Conservation (phyloP, 2,797 vertebrate genomes). For the Poecile montanus region DNA sequence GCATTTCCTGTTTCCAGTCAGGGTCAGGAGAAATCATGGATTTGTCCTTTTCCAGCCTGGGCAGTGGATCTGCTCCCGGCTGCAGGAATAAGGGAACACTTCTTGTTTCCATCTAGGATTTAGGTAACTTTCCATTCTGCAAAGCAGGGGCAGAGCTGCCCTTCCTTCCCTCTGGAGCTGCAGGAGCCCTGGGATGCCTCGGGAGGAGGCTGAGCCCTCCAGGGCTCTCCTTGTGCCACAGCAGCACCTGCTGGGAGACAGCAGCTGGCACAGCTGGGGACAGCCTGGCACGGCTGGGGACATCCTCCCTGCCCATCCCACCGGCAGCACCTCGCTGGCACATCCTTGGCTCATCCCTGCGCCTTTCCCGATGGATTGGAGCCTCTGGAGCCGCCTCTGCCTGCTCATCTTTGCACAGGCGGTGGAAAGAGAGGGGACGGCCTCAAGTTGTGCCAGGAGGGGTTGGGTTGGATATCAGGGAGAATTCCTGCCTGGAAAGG, state of each 20-base stretch:
- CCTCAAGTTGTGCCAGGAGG: fast-evolving
- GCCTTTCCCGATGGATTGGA: neutral
- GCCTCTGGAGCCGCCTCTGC: neutral
- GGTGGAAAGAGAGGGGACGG: fast-evolving
- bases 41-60: neutral
- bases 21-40: neutral
- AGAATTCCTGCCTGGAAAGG: neutral
- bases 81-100: neutral
- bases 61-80: neutral
- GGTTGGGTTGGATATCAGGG: fast-evolving
- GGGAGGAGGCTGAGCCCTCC: neutral
- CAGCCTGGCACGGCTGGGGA: neutral
- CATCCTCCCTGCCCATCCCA: neutral
- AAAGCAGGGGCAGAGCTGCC: neutral
- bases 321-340: neutral
- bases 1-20: neutral
- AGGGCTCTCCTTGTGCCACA: slow-evolving; percentile 43
- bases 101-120: neutral
- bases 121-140: neutral
- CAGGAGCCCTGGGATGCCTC: neutral
- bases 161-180: neutral
- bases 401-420: fast-evolving
- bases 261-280: neutral
- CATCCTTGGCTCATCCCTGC: fast-evolving
- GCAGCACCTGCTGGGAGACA: slow-evolving; percentile 33